Conservation (phyloP, 2,888 invertebrate genomes). For the Napeogenes inachia region DNA sequence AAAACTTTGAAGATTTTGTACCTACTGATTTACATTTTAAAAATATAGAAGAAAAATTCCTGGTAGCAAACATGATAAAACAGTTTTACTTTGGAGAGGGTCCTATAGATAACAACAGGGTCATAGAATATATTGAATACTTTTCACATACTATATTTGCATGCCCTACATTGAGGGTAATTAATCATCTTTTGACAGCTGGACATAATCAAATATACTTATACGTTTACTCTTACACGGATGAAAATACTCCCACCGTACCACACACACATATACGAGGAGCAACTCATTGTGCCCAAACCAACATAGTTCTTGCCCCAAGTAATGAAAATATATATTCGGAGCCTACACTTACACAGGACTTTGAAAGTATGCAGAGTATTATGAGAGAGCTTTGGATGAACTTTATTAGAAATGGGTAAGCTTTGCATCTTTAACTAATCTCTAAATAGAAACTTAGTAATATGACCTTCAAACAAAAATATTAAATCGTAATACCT, state of each 20-base stretch:
- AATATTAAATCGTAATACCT: too few relatives aligned
- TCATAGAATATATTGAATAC: constrained; percentile 45
- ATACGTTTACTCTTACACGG: constrained; percentile 47
- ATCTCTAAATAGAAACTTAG: neutral
- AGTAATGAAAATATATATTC: constrained; percentile 21
- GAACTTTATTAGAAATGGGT: constrained; percentile 40
- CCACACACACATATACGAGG: constrained; percentile 32
- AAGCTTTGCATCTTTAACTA: neutral
- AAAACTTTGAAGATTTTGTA: constrained; percentile 47
- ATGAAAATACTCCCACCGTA: constrained; percentile 35
- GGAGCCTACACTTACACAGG: constrained; percentile 21
- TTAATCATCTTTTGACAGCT: constrained; percentile 39
- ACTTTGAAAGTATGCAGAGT: constrained; percentile 35
- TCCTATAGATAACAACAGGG: constrained; percentile 33
- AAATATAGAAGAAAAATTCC: constrained; percentile 37
- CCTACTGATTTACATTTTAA: constrained; percentile 47
- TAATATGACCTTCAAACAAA: neutral
- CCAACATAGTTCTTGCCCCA: neutral
- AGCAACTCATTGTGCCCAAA: constrained; percentile 20
- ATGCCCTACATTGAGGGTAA: constrained; percentile 38
- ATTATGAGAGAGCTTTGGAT: constrained; percentile 43
- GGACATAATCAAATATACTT: constrained; percentile 47
- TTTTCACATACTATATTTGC: constrained; percentile 53
- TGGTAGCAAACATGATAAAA: constrained; percentile 34
- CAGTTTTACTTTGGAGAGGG: constrained; percentile 39